These are phyloP conservation scores for Caenorhabditis becei DNA, from an alignment of 2,888 invertebrate species.

Conservation along the genomic window DNA sequence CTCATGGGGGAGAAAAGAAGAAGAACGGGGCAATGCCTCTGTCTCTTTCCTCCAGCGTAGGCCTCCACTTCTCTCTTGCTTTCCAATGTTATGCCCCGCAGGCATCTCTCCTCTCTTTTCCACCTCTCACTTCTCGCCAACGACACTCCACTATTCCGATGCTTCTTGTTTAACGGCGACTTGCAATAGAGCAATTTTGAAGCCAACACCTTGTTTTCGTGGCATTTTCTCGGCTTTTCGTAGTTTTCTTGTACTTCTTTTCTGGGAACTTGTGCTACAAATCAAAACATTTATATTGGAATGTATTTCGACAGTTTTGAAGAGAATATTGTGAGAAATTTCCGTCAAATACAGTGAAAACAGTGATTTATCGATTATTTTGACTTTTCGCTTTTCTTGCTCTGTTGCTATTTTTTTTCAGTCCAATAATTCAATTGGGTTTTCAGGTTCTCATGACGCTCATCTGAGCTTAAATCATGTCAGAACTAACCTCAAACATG, in stretches of 20 bases:
- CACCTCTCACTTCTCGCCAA: no score
- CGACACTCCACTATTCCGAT: neutral
- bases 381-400: no score
- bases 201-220: neutral
- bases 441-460: neutral
- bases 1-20: neutral
- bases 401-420: neutral
- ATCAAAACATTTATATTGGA: no score
- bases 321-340: no score
- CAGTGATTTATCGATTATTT: no score
- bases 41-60: no score
- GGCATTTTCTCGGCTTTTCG: neutral
- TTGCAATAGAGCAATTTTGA: neutral
- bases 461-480: neutral
- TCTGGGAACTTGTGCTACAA: neutral
- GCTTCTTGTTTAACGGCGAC: neutral
- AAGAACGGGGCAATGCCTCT: no score
- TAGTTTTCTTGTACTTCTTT: neutral
- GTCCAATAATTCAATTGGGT: neutral
- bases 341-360: no score
- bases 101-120: no score
- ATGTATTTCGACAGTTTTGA: no score
- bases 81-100: no score
- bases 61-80: no score
- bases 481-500: conserved; percentile 2